A percentile compares a stretch with the other conserved stretches of the same genome.
Evolutionary conservation across 2,113 vertebrate genomes (phyloP).

Genomic region (Monopterus albus): DNA sequence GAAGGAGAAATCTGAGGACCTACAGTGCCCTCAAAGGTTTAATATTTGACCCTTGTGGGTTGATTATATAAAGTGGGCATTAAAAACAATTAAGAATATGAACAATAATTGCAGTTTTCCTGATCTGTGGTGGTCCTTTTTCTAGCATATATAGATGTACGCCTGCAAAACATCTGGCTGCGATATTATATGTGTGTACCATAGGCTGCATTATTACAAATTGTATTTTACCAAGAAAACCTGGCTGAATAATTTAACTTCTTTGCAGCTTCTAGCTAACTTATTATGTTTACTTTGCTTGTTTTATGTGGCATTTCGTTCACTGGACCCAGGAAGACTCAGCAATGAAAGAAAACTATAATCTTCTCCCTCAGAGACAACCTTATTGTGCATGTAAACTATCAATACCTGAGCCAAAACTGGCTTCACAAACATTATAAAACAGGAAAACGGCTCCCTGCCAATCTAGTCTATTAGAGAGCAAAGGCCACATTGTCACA

Average conservation of each 20-base stretch:
- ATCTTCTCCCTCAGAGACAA: neutral
- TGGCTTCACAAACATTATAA: neutral
- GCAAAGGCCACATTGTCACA: slow-evolving; percentile 69
- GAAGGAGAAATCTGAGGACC: slow-evolving; percentile 15
- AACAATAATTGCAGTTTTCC: slow-evolving; percentile 50
- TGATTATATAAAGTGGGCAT: slow-evolving; percentile 42
- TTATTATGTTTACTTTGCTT: neutral
- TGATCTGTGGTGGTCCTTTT: slow-evolving; percentile 43
- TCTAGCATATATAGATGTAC: slow-evolving; percentile 18
- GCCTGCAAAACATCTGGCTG: slow-evolving; percentile 69
- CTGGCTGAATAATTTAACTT: slow-evolving; percentile 10
- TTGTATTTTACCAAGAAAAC: slow-evolving; percentile 17
- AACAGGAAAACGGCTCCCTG: slow-evolving; percentile 15
- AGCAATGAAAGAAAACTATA: slow-evolving; percentile 1
- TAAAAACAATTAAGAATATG: slow-evolving; percentile 54
- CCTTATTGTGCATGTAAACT: neutral
- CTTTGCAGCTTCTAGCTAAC: slow-evolving; percentile 12
- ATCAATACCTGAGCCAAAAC: neutral
- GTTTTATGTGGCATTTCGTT: neutral
- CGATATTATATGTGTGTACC: slow-evolving; percentile 48
- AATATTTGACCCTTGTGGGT: slow-evolving; percentile 44
- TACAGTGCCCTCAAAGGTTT: neutral
- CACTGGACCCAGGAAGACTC: neutral
- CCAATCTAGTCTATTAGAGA: slow-evolving; percentile 56
- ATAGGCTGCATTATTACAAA: slow-evolving; percentile 23